phyloP scores from a whole-genome alignment of 2,113 vertebrate species.

The Pachypanchax playfairii region DNA sequence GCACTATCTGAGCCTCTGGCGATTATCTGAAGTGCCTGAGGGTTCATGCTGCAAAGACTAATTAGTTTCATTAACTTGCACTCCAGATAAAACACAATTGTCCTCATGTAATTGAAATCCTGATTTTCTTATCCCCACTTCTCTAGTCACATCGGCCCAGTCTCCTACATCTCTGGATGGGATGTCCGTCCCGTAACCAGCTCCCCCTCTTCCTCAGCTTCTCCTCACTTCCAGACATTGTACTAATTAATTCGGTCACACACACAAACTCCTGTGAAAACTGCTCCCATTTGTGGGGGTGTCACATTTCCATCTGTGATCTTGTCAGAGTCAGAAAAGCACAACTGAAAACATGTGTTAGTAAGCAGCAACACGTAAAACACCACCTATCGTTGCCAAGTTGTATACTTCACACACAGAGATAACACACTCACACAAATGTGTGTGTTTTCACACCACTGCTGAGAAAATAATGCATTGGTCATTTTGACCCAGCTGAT shows the following conservation, averaged over 20 bases:
- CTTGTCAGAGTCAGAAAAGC: background rate
- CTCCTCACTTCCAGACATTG: constrained; percentile 30
- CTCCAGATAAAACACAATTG: constrained; percentile 82
- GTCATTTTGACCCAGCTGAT: background rate
- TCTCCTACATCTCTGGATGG: constrained; percentile 31
- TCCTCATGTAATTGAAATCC: constrained; percentile 81
- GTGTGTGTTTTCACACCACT: background rate
- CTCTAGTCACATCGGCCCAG: constrained; percentile 19
- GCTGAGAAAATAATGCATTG: background rate
- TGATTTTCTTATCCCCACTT: constrained; percentile 63
- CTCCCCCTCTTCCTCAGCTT: constrained; percentile 15
- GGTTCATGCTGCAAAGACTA: constrained; percentile 78
- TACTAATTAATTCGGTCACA: constrained; percentile 45
- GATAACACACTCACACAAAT: background rate
- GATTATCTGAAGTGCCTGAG: constrained; percentile 78
- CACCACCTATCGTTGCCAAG: background rate
- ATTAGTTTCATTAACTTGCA: constrained; percentile 84
- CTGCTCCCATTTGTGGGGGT: background rate
- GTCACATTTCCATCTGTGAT: constrained; percentile 15
- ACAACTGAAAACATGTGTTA: constrained; percentile 5
- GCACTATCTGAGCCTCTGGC: constrained; percentile 74
- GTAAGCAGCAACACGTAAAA: background rate
- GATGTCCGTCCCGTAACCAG: constrained; percentile 11
- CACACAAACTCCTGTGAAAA: constrained; percentile 22
- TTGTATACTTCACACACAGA: background rate